Base-by-base conservation (phyloP, 2,113 vertebrate species). In the Coturnix japonica region DNA sequence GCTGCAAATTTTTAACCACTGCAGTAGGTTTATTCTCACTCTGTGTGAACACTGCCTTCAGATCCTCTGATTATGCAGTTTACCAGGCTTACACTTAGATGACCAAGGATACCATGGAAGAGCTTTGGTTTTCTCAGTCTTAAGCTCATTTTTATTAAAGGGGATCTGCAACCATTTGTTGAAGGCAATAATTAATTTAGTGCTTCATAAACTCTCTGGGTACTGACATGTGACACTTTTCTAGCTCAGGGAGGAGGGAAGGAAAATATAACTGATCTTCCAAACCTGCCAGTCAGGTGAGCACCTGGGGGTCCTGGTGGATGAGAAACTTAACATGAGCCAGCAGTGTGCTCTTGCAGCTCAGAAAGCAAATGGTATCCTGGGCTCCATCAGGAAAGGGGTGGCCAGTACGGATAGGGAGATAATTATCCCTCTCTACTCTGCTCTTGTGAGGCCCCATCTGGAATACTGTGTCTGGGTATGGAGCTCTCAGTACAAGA, bases 191-290 rank as follows among this genome's bases (percentile, higher is more conserved):
- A 66, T 15, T 41, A 65, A 76, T 12, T 9, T 15, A 53, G 28
- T 37, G 31, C 41, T 80, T 76, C 41, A 49, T 35, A 61, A 69
- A 53, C 18, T 49, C 64, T 80, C 11, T 5, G 9, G 54, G 30
- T 37, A 39, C 22, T 28, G 13, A 5, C 16, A 72, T 0, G 0
- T 35, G 20, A 61, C 35, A 61, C 5, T 57, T 60, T 13, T 72
- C 18, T 44, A 53, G 59, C 7, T 57, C 30, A 13, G 8, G 2
- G 56, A 35, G 65, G 13, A 7, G 28, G 8, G 4, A 63, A 54
- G 41, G 30, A 43, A 47, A 18, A 13, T 21, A 7, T 20, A 65
- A 53, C 12, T 53, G 28, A 78, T 67, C 23, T 15, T 57, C 10
- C 47, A 28, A 78, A 72, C 18, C 13, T 81, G 49, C 1, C 10